phyloP scores from a whole-genome alignment of 1,140 invertebrate species.

The Thaumatotibia leucotreta region DNA sequence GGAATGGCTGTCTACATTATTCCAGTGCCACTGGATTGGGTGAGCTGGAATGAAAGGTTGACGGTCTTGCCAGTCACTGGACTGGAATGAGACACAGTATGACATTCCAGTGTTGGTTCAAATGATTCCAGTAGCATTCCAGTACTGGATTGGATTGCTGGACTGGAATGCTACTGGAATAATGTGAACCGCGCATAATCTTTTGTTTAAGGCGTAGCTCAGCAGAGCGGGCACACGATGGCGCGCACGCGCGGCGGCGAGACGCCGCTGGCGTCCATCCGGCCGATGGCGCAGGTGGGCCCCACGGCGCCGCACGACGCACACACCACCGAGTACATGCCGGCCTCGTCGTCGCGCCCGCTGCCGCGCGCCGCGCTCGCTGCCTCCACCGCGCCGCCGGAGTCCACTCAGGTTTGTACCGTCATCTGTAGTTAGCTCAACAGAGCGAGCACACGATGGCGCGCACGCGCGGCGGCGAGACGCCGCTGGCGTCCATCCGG shows the following conservation, averaged over 20 bases:
- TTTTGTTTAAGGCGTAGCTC: conserved; percentile 55
- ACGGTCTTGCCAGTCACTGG: too few relatives aligned
- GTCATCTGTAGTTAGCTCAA: conserved; percentile 38
- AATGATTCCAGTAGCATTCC: too few relatives aligned
- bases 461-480: conserved; percentile 83
- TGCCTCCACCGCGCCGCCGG: conserved; percentile 61
- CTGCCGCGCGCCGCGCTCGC: conserved; percentile 69
- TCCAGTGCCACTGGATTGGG: too few relatives aligned
- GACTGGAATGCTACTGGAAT: too few relatives aligned
- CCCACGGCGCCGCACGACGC: conserved; percentile 76
- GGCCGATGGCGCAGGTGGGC: conserved; percentile 88
- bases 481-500: too few relatives aligned
- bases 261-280: conserved; percentile 92
- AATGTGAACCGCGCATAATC: too few relatives aligned
- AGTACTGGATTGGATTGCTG: too few relatives aligned
- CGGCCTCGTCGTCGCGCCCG: conserved; percentile 81
- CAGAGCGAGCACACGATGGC: conserved; percentile 83
- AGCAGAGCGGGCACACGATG: conserved; percentile 73
- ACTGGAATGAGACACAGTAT: too few relatives aligned
- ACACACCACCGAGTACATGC: conserved; percentile 82
- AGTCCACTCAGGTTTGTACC: conserved; percentile 56
- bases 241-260: conserved; percentile 82
- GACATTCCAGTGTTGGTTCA: too few relatives aligned
- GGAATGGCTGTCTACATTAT: too few relatives aligned
- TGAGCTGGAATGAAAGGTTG: too few relatives aligned